phyloP scores from a whole-genome alignment of 1,140 invertebrate species.

The Tetraneura akinire region DNA sequence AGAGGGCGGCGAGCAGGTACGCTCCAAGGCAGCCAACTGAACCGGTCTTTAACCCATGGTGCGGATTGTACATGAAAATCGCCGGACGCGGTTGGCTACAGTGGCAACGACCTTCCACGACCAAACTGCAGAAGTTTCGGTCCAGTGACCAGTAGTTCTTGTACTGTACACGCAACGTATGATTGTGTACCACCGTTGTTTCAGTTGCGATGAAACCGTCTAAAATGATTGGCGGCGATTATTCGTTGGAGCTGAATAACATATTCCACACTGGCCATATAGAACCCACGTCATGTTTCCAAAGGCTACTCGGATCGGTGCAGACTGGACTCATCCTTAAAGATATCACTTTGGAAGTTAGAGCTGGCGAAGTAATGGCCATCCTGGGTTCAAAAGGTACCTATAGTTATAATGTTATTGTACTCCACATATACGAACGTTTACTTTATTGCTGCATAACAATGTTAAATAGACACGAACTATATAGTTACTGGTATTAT shows the following conservation, averaged over 20 bases:
- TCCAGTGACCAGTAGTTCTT: slow-evolving; percentile 52
- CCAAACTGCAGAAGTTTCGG: slow-evolving; percentile 23
- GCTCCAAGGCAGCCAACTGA: slow-evolving; percentile 43
- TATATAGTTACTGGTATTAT: too few species aligned
- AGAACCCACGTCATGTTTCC: slow-evolving; percentile 75
- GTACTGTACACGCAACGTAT: slow-evolving; percentile 35
- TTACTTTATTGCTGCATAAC: too few species aligned
- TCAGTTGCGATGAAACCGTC: slow-evolving; percentile 45
- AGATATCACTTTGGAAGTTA: slow-evolving; percentile 86
- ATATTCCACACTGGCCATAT: slow-evolving; percentile 88
- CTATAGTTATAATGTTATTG: too few species aligned
- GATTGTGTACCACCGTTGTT: neutral
- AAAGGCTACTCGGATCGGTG: slow-evolving; percentile 74
- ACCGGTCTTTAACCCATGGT: slow-evolving; percentile 41
- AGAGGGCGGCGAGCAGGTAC: slow-evolving; percentile 32
- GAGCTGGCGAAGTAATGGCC: slow-evolving; percentile 88
- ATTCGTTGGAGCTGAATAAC: slow-evolving; percentile 82
- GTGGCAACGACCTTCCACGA: slow-evolving; percentile 37
- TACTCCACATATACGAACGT: too few species aligned
- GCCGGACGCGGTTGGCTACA: slow-evolving; percentile 38
- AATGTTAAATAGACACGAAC: too few species aligned
- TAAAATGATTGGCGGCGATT: slow-evolving; percentile 76
- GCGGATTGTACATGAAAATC: neutral
- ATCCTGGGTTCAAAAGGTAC: slow-evolving; percentile 87
- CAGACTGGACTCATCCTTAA: slow-evolving; percentile 83